Evolutionary conservation across 1,140 invertebrate species (phyloP).

Genomic region (Neodiprion virginianus): DNA sequence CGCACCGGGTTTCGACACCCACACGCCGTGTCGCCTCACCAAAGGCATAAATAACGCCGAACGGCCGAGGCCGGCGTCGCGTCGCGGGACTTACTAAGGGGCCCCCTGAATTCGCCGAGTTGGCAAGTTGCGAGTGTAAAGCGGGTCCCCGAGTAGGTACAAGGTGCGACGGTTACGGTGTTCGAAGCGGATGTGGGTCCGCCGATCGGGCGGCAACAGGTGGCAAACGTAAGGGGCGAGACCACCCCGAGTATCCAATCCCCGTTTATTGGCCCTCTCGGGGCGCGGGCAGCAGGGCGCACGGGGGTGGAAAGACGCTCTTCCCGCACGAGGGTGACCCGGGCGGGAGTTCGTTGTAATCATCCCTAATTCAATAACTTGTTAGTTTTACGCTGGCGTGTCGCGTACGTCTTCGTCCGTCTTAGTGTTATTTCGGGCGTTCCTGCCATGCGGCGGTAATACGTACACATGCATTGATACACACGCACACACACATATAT

Average conservation of each 20-base stretch:
- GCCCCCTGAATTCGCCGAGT: too few relatives aligned
- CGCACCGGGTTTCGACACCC: conserved; percentile 59
- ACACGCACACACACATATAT: background rate
- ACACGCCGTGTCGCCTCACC: conserved; percentile 57
- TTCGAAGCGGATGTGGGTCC: background rate
- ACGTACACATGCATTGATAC: too few relatives aligned
- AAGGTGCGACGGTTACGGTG: background rate
- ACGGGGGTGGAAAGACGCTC: background rate
- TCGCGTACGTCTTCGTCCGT: too few relatives aligned
- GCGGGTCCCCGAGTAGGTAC: background rate
- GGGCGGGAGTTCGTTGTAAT: conserved; percentile 10
- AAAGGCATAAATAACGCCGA: conserved; percentile 52
- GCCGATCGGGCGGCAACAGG: background rate
- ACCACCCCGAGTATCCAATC: conserved; percentile 9
- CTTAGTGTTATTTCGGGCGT: too few relatives aligned
- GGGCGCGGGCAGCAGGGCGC: background rate
- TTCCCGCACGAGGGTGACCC: background rate
- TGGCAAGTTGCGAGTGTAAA: background rate
- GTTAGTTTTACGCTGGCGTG: background rate
- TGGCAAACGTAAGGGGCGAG: background rate
- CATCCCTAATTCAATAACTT: conserved; percentile 9
- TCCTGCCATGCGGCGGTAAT: too few relatives aligned
- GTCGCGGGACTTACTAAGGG: too few relatives aligned
- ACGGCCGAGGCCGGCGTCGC: conserved; percentile 11
- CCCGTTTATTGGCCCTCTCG: background rate